phyloP scores from a whole-genome alignment of 2,888 invertebrate species.

The Mythimna impura region DNA sequence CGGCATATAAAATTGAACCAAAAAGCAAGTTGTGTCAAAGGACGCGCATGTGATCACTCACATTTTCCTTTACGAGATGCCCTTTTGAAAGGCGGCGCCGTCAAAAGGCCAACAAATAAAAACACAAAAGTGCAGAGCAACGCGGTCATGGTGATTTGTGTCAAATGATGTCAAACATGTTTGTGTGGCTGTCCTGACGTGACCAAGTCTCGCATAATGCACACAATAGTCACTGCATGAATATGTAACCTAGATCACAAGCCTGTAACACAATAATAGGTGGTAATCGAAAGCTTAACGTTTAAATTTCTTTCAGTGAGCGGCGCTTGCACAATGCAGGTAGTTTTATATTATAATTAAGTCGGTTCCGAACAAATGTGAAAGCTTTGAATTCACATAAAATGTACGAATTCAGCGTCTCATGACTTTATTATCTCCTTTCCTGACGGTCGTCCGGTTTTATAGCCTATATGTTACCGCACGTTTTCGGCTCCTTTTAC shows the following conservation, averaged over 20 bases:
- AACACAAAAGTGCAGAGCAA: constrained; percentile 55
- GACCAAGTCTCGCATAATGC: constrained; percentile 31
- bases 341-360: constrained; percentile 49
- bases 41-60: constrained; percentile 48
- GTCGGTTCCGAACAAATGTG: constrained; percentile 46
- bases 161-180: constrained; percentile 60
- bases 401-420: constrained; percentile 46
- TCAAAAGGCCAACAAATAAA: constrained; percentile 60
- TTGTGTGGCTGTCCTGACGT: constrained; percentile 41
- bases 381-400: constrained; percentile 54
- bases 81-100: constrained; percentile 56
- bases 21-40: constrained; percentile 44
- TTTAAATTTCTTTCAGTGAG: constrained; percentile 7
- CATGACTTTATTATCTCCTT: constrained; percentile 61
- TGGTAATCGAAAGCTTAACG: constrained; percentile 12
- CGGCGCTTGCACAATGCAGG: constrained; percentile 19
- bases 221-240: constrained; percentile 20
- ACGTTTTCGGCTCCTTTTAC: constrained; percentile 53
- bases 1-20: constrained; percentile 49
- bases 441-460: constrained; percentile 57
- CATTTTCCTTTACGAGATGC: constrained; percentile 61
- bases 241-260: constrained; percentile 39
- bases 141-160: constrained; percentile 60
- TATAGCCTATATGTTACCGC: constrained; percentile 54
- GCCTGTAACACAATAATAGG: constrained; percentile 5